These are phyloP conservation scores for Hippolais icterina DNA, from an alignment of 2,113 vertebrate genomes.

Conservation along the genomic window DNA sequence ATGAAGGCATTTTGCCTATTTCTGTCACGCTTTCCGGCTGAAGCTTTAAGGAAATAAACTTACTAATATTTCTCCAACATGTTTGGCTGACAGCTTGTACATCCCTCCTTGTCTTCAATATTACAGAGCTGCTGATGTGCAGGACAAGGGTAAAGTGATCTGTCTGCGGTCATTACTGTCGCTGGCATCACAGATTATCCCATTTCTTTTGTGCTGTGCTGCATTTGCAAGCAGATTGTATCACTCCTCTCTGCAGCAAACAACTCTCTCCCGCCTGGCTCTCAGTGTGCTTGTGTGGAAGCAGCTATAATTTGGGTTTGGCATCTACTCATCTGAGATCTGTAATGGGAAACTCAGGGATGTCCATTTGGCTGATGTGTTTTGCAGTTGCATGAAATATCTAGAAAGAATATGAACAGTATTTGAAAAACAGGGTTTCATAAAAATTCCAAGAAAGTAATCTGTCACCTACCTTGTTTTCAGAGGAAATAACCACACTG, in stretches of 20 bases:
- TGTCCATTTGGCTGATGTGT: background rate
- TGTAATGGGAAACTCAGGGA: background rate
- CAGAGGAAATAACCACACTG: background rate
- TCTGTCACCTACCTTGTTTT: background rate
- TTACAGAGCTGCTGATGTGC: background rate
- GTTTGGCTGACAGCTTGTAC: conserved; percentile 1
- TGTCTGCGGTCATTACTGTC: background rate
- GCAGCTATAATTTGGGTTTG: background rate
- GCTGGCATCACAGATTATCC: background rate
- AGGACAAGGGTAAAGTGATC: background rate
- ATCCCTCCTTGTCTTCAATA: background rate
- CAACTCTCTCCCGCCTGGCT: background rate
- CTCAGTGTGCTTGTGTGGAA: background rate
- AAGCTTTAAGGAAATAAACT: conserved; percentile 43
- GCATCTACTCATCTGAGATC: background rate
- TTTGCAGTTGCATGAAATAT: background rate
- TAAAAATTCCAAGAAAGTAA: background rate
- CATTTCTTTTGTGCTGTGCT: background rate
- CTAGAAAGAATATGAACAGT: background rate
- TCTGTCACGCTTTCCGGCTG: background rate
- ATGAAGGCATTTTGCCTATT: conserved; percentile 13
- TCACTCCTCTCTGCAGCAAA: background rate
- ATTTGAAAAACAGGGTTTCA: background rate
- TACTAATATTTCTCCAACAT: background rate
- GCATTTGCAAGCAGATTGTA: background rate